Base-by-base conservation (phyloP, 2,888 invertebrate genomes). In the Drosophila nigricruria region DNA sequence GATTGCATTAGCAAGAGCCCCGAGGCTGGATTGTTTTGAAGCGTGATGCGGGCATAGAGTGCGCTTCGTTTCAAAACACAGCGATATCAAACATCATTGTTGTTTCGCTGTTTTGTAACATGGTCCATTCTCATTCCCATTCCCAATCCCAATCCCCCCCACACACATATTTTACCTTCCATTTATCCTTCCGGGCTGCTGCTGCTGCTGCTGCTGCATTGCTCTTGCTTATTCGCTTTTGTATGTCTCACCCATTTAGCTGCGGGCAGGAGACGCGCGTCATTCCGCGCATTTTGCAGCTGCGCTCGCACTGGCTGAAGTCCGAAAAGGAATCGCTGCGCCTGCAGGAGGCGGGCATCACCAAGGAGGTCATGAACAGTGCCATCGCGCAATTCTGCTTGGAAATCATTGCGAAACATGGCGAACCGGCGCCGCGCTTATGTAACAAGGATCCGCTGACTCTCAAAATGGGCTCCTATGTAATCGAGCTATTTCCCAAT, bases 371-470 rank as follows among this genome's bases (percentile, higher is more conserved):
- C 83, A 95, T 99, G 92, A 98, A 99, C 93, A 96, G 97, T 89
- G 99, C 99, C 62, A 97, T 99, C 88, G 97, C 98, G 40, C 97
- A 99, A 50, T 99, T 99, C 94, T 98, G 98, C 91, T 94, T 99
- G 77, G 98, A 99, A 94, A 97, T 98, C 91, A 98, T 99, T 88
- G 98, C 97, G 69, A 96, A 97, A 82, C 99, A 99, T 93, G 99
- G 99, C 47, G 98, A 98, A 90, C 96, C 98, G 32, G 99, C 99
- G 60, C 96, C 97, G 71, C 94, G 98, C 58, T 95, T 99, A 75
- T 99, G 99, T 94, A 99, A 99, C 94, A 99, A 99, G 94, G 99
- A 99, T 94, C 99, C 99, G 58, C 96, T 99, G 82, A 98, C 98
- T 66, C 95, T 99, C 82, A 99, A 99, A 94, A 98, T 98, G 95